A percentile compares a stretch with the other conserved stretches of the same genome.
Conservation (phyloP, 2,888 invertebrate genomes). For the Pseudococcus jackbeardsleyi region DNA sequence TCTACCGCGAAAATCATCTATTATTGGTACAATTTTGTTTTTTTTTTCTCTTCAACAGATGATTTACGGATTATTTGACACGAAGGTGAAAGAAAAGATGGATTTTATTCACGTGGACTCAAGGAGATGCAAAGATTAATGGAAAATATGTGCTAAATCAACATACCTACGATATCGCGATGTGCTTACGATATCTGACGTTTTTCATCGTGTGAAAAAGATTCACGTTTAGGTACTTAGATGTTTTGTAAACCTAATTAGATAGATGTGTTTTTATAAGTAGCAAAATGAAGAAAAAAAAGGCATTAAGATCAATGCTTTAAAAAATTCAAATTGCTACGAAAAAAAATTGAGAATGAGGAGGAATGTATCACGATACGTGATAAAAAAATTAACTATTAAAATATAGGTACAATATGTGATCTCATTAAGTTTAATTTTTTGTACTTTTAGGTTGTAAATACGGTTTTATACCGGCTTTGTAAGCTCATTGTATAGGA, state of each 20-base stretch:
- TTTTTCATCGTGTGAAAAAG: slow-evolving; percentile 9
- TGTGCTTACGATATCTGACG: neutral
- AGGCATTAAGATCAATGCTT: neutral
- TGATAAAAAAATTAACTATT: neutral
- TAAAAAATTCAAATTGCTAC: neutral
- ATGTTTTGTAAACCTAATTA: neutral
- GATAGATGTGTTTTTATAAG: neutral
- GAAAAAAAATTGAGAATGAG: neutral
- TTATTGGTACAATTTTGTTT: neutral
- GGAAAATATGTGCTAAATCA: slow-evolving; percentile 44
- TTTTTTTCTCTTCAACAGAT: neutral
- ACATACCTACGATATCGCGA: neutral
- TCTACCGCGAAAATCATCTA: neutral
- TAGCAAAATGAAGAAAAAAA: neutral
- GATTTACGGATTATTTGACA: slow-evolving; percentile 41
- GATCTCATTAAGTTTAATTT: slow-evolving; percentile 51
- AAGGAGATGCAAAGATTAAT: slow-evolving; percentile 42
- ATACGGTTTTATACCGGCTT: slow-evolving; percentile 35
- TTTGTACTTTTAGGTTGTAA: slow-evolving; percentile 34
- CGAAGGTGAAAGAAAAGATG: slow-evolving; percentile 26
- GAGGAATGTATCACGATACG: neutral
- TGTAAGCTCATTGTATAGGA: slow-evolving; percentile 14
- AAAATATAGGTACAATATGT: neutral
- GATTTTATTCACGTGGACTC: slow-evolving; percentile 36
- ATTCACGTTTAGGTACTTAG: neutral